Evolutionary conservation across 2,113 vertebrate genomes (phyloP).

Genomic region (Mesocricetus auratus): DNA sequence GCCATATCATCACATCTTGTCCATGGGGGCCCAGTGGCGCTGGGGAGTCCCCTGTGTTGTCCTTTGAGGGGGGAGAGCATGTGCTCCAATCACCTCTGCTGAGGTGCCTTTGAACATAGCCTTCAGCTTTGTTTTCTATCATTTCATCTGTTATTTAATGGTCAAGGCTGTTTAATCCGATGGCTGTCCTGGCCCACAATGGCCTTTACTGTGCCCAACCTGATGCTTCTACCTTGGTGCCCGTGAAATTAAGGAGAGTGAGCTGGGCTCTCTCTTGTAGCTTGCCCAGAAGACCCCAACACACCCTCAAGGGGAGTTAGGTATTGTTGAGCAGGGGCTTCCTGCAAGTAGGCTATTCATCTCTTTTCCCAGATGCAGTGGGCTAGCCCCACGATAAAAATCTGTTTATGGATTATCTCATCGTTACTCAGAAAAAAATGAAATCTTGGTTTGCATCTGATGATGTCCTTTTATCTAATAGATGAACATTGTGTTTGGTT

Average conservation of each 20-base stretch:
- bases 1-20: not conserved
- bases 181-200: not conserved
- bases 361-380: not conserved
- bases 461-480: slow-evolving; percentile 60
- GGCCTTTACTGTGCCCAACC: slow-evolving; percentile 38
- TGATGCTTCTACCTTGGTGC: slow-evolving; percentile 49
- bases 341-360: slow-evolving; percentile 29
- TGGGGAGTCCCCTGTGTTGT: not conserved
- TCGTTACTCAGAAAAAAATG: slow-evolving; percentile 67
- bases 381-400: slow-evolving; percentile 67
- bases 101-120: no score
- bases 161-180: not conserved
- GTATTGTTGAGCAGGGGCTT: not conserved
- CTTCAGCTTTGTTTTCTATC: not conserved
- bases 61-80: fast-evolving
- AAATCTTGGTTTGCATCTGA: slow-evolving; percentile 72
- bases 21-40: no score
- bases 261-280: slow-evolving; percentile 26
- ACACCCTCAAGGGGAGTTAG: not conserved
- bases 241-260: slow-evolving; percentile 20
- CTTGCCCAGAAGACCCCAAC: slow-evolving; percentile 42
- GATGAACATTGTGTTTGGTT: slow-evolving; percentile 65
- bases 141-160: not conserved
- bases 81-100: fast-evolving
- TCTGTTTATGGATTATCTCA: slow-evolving; percentile 62